Base-by-base conservation (phyloP, 1,140 invertebrate genomes). In the Paralvinella palmiformis region DNA sequence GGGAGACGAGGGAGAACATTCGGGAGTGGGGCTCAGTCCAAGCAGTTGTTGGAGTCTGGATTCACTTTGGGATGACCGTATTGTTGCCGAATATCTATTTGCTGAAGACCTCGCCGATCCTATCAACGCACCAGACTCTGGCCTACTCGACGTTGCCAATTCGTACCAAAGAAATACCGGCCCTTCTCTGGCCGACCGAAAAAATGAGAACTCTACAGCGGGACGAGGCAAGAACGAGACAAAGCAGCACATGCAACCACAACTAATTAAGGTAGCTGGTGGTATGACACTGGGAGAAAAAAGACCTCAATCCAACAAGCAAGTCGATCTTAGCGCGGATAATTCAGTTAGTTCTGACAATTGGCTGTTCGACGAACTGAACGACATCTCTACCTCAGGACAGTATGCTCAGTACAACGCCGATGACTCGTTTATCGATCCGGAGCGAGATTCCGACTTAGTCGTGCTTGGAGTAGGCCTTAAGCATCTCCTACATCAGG, bases 391-490 rank as follows among this genome's bases (percentile, higher is more conserved):
- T 48, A 41, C 20, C 37, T 5, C 36, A n/a, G 17, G 7, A 29
- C 6, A 17, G 7, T 35, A 10, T 36, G 31, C 45, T 32, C 22
- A 32, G 29, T 29, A 62, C 45, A n/a, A 55, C 20, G 24, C 31
- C 24, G 33, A 52, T 5, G 52, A 57, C 15, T n/a, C 3, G 15
- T 62, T 31, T n/a, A 27, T 17, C 35, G 53, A 37, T 7, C 6
- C 7, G 20, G 22, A 27, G 32, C 7, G 32, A 13, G 56, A 35
- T 15, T 17, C 32, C 45, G 72, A 79, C 29, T 71, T 81, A 45
- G 75, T 80, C 1, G 80, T 82, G 4, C 66, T 82, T 22, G 80
- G 80, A 0, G 80, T 82, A n/a, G 79, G 75, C 20, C 69, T 82
- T 2, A 72, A 79, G 33, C 77, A 74, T 45, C 66, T 81, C 15